Percentiles rank a stretch among this genome's conserved stretches.
Conservation (phyloP, 2,888 invertebrate species). For the Netelia virgata region DNA sequence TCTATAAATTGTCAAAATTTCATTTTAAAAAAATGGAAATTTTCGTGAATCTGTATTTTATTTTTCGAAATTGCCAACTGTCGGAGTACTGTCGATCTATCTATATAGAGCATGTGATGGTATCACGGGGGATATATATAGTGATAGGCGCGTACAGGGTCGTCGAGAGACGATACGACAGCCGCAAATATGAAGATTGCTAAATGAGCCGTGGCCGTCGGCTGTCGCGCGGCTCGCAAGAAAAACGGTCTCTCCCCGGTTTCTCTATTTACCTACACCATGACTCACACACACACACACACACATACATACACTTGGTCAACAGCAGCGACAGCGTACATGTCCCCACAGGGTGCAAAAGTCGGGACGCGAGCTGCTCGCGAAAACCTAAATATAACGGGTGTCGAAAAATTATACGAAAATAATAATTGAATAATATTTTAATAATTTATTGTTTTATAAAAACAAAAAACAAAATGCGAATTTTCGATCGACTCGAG, state of each 20-base stretch:
- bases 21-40: background rate
- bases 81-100: no score
- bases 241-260: slow-evolving; percentile 59
- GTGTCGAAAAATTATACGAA: slow-evolving; percentile 23
- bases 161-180: background rate
- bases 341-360: slow-evolving; percentile 49
- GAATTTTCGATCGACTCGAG: background rate
- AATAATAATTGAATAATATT: background rate
- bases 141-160: background rate
- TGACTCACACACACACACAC: background rate
- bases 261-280: slow-evolving; percentile 9
- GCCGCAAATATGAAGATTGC: slow-evolving; percentile 74
- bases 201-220: slow-evolving; percentile 77
- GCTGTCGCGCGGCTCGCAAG: slow-evolving; percentile 45
- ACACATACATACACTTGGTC: background rate
- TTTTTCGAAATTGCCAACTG: no score
- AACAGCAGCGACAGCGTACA: slow-evolving; percentile 35
- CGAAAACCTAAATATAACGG: slow-evolving; percentile 40
- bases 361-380: slow-evolving; percentile 43
- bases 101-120: no score
- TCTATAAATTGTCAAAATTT: background rate
- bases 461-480: background rate
- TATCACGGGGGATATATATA: no score
- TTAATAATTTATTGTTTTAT: background rate
- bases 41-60: background rate